Evolutionary conservation across 2,797 vertebrate species (phyloP), one percentile per base, ranked within the genome.

Genomic region (Eulemur mongoz): DNA sequence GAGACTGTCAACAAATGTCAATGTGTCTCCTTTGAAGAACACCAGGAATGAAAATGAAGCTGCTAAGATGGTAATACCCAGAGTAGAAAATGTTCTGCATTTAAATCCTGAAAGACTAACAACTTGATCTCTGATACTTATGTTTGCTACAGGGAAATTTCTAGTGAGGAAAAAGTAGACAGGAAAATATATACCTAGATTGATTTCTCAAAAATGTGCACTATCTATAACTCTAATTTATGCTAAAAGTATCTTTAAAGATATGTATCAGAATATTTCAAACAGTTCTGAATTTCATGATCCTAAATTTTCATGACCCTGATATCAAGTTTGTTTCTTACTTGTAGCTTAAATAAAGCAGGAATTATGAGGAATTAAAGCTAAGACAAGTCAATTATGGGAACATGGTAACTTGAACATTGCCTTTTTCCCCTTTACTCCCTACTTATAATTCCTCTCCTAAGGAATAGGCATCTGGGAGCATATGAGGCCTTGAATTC

Each of bases 291-390:
- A 89, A 65, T 63, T 79, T 93, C 10, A 69, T 86, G 25, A 50
- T 91, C n/a, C 79, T 90, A 18, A 89, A 82, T 92, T 95, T 92
- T 76, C 43, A 94, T 83, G 7, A 86, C 25, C 11, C 54, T 92
- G 54, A 67, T 89, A 67, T 11, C 23, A 38, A 13, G 5, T 59
- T 59, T 80, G 13, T 70, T 93, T 93, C 45, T 88, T 59, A 54
- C 69, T 84, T 89, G 6, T 72, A 78, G 38, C 50, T 80, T 89
- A 82, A 93, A 22, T 67, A 94, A 95, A 45, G 69, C n/a, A 93
- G 61, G 50, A 50, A 86, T 93, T 92, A 32, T 48, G 25, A 78
- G 35, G 32, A 81, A 78, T 89, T 89, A 59, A 91, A 72, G 23
- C 7, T 73, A 81, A 85, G 40, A 65, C 25, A 83, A n/a, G 35